These are phyloP conservation scores for Dysmachus trigonus DNA, from an alignment of 2,888 invertebrate species.

Conservation along the genomic window DNA sequence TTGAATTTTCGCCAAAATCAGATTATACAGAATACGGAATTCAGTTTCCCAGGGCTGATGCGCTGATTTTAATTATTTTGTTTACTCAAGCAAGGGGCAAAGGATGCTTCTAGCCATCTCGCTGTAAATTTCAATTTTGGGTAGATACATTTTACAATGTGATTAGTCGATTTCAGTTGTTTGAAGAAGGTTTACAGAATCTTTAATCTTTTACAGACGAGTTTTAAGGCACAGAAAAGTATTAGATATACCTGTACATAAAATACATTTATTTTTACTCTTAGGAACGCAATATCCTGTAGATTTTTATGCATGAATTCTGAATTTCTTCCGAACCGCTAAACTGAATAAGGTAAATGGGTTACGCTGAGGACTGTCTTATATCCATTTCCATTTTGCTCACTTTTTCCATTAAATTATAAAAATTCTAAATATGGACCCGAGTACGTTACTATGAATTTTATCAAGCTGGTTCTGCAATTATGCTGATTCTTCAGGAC, in stretches of 20 bases:
- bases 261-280: too few relatives aligned
- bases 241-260: too few relatives aligned
- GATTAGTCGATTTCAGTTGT: not conserved
- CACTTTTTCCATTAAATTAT: too few relatives aligned
- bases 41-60: not conserved
- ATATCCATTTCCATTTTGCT: not conserved
- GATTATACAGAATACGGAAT: conserved; percentile 5
- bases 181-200: not conserved
- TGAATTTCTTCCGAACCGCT: too few relatives aligned
- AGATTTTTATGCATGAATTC: too few relatives aligned
- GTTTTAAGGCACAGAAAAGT: too few relatives aligned
- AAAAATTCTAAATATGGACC: too few relatives aligned
- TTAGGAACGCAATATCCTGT: too few relatives aligned
- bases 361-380: not conserved
- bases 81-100: not conserved
- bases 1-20: conserved; percentile 39
- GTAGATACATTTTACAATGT: not conserved
- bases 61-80: not conserved
- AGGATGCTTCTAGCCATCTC: not conserved
- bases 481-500: too few relatives aligned
- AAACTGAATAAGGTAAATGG: not conserved
- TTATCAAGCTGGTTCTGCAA: too few relatives aligned
- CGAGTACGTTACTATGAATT: too few relatives aligned
- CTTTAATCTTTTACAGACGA: too few relatives aligned
- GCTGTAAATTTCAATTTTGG: not conserved